A percentile compares a stretch with the other conserved stretches of the same genome.
Conservation (phyloP, 2,797 vertebrate genomes). For the Halcyon leucocephala region DNA sequence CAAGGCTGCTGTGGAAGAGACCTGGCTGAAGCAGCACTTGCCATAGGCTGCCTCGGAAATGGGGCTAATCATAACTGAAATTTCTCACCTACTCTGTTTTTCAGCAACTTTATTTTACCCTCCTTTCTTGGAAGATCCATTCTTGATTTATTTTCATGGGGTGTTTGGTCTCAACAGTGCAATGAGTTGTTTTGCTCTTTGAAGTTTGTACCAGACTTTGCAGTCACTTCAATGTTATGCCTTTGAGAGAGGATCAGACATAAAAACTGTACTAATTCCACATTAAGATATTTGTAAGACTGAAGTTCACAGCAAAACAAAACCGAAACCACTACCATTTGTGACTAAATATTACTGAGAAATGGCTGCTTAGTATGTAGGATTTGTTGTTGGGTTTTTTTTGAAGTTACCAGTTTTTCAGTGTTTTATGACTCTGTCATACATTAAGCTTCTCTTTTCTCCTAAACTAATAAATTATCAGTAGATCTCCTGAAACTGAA, state of each 20-base stretch:
- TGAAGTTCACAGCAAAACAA: not conserved
- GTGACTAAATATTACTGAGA: not conserved
- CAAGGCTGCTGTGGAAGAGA: not conserved
- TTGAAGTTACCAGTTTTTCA: not conserved
- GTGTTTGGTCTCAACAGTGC: not conserved
- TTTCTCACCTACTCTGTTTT: not conserved
- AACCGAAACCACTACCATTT: not conserved
- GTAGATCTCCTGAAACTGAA: not conserved
- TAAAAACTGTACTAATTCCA: not conserved
- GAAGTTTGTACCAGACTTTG: not conserved
- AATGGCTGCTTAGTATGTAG: not conserved
- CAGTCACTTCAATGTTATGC: not conserved
- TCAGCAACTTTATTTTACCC: not conserved
- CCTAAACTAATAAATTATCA: not conserved
- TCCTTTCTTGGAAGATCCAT: not conserved
- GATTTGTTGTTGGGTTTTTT: not conserved
- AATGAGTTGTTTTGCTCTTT: not conserved
- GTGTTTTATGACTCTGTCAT: not conserved
- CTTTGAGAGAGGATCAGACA: not conserved
- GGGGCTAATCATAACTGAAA: not conserved
- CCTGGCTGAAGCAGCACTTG: accelerated
- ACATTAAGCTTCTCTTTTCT: not conserved
- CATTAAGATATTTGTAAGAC: not conserved
- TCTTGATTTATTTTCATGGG: not conserved
- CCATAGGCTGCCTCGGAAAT: not conserved